Evolutionary conservation across 2,113 vertebrate genomes (phyloP).

Genomic region (Triplophysa tibetana): DNA sequence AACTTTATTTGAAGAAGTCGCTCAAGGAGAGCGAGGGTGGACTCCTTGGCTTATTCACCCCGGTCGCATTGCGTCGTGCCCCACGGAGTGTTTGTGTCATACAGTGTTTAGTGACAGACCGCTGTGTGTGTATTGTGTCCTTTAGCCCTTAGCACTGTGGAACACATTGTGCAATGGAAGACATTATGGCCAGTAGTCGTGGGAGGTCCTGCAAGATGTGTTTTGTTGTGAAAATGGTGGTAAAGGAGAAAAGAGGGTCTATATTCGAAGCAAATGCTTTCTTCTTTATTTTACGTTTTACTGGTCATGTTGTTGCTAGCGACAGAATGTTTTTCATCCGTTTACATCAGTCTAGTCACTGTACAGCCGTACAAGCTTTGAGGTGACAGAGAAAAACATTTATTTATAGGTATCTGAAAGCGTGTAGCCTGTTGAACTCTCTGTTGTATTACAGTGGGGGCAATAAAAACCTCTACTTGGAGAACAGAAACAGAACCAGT

Average conservation of each 20-base stretch:
- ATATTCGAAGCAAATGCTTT: constrained; percentile 62
- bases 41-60: background rate
- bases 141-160: constrained; percentile 31
- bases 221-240: constrained; percentile 58
- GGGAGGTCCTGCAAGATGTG: constrained; percentile 39
- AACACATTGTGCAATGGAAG: constrained; percentile 38
- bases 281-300: constrained; percentile 30
- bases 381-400: constrained; percentile 66
- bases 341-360: constrained; percentile 60
- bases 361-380: constrained; percentile 52
- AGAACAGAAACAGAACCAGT: constrained; percentile 56
- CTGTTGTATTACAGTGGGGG: constrained; percentile 66
- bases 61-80: background rate
- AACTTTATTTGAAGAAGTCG: constrained; percentile 11
- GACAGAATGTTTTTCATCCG: constrained; percentile 71
- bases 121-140: constrained; percentile 14
- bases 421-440: constrained; percentile 59
- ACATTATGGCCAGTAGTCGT: constrained; percentile 50
- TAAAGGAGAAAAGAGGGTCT: constrained; percentile 54
- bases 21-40: background rate
- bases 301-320: constrained; percentile 60
- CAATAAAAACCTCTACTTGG: constrained; percentile 20
- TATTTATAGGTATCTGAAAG: constrained; percentile 76
- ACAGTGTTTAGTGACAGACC: background rate
- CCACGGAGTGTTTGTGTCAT: background rate